Percentiles rank a stretch among this genome's conserved stretches.
Conservation (phyloP, 2,113 vertebrate genomes). For the Anhinga anhinga region DNA sequence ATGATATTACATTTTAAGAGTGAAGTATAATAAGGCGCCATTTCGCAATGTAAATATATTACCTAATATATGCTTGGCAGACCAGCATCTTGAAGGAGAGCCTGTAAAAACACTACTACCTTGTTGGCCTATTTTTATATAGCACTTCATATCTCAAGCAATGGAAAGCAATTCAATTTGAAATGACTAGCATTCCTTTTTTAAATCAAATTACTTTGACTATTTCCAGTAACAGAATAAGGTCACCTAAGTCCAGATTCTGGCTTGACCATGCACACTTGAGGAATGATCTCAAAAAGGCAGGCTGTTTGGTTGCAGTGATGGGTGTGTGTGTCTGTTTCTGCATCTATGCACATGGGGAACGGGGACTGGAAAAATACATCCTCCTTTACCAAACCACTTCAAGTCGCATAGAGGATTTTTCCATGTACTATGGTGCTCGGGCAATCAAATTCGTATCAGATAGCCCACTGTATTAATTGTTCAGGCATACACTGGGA, state of each 20-base stretch:
- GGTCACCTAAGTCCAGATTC: neutral
- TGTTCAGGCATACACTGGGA: neutral
- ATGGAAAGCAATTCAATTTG: neutral
- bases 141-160: neutral
- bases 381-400: neutral
- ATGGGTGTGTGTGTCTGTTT: rapidly evolving
- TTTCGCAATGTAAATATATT: neutral
- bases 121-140: neutral
- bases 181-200: neutral
- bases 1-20: neutral
- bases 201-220: neutral
- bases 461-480: neutral
- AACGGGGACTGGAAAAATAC: neutral
- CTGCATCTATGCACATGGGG: neutral
- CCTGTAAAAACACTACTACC: neutral
- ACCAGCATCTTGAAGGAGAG: neutral
- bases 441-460: neutral
- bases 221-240: neutral
- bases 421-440: neutral
- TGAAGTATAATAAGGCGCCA: neutral
- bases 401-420: neutral
- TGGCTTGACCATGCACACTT: neutral
- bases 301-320: neutral
- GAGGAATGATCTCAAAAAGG: neutral
- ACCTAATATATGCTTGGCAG: neutral